phyloP scores from a whole-genome alignment of 1,140 invertebrate genomes.

The Pemphigus obesinymphae region DNA sequence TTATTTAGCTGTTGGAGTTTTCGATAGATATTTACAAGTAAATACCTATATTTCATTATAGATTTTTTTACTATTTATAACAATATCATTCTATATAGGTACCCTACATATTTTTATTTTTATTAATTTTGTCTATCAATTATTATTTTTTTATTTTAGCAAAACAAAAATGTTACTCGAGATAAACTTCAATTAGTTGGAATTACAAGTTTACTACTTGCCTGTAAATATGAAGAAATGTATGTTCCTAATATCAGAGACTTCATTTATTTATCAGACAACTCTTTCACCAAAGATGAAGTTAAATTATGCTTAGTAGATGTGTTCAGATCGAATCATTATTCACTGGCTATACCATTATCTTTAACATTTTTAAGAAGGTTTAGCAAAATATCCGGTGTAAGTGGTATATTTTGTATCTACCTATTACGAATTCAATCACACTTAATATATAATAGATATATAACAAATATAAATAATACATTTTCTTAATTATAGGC shows the following conservation, averaged over 20 bases:
- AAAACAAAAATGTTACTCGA: constrained; percentile 58
- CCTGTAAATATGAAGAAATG: constrained; percentile 94
- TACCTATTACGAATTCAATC: no score
- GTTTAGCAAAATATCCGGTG: constrained; percentile 68
- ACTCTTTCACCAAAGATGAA: constrained; percentile 74
- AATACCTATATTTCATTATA: constrained; percentile 39
- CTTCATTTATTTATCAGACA: constrained; percentile 89
- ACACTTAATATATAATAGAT: no score
- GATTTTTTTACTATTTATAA: no score
- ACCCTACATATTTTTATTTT: no score
- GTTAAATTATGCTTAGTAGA: constrained; percentile 81
- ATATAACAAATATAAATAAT: no score
- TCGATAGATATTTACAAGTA: constrained; percentile 89
- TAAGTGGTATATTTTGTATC: constrained; percentile 47
- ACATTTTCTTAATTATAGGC: constrained; percentile 50
- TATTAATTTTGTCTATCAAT: no score
- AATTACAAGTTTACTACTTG: constrained; percentile 83
- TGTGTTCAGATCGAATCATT: constrained; percentile 71
- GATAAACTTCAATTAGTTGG: constrained; percentile 83
- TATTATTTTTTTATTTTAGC: constrained; percentile 8
- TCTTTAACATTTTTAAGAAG: constrained; percentile 84
- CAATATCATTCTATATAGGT: no score
- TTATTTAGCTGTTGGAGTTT: constrained; percentile 78
- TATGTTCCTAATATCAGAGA: constrained; percentile 80
- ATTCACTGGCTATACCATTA: constrained; percentile 75